Evolutionary conservation across 2,797 vertebrate genomes (phyloP), one percentile per base, ranked within the genome.

Genomic region (Danio choprae): DNA sequence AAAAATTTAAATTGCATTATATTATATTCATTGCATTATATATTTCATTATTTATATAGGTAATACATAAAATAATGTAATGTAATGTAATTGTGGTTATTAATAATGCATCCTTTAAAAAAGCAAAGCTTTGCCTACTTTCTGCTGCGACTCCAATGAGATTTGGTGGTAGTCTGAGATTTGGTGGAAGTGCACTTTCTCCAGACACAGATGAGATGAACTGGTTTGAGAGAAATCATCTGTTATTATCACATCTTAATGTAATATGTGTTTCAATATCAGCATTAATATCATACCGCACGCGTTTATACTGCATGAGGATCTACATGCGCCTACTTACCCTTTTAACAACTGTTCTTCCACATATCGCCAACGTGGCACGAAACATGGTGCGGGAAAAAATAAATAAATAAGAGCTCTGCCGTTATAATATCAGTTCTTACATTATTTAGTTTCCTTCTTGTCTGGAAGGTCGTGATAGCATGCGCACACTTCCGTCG

Each of bases 81-180:
- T 29, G 29, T 29, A 29, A 29, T 29, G 29, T 3, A 29, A 29
- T n/a, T 29, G 29, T 29, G 29, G 3, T 29, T 29, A 29, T 29
- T 29, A 22, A 10, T 20, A 43, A 56, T 43, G 15, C 1, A 29
- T n/a, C 40, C 63, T n/a, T 58, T 6, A 6, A 4, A 43, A 16
- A 7, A 1, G 4, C 16, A 53, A 11, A 18, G 0, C 11, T 6
- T 20, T 16, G 80, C 90, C 86, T 77, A 95, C 94, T 92, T 70
- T 86, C 40, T 82, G 88, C 87, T 12, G 84, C 50, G 18, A 89
- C 89, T 74, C 93, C 91, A 74, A 94, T 87, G 0, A 95, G 90
- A 88, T 95, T 95, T 5, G 91, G 41, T 0, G 93, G 93, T 63
- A 95, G 87, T 80, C 88, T 84, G 2, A 95, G 43, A 38, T 95